phyloP scores from a whole-genome alignment of 2,888 invertebrate genomes.

The Drosophila nr. medialis region DNA sequence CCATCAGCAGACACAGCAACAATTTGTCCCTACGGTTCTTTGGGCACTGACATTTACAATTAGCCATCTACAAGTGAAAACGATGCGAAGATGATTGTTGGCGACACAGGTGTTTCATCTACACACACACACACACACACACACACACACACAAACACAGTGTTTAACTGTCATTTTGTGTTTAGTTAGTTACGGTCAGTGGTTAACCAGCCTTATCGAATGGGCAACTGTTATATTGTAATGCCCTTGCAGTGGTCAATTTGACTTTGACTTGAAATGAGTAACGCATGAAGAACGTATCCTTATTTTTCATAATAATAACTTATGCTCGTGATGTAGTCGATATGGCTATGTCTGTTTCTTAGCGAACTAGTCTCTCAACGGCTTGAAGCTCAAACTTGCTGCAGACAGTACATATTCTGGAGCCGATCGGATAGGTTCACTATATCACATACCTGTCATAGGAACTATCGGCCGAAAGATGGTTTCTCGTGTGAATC shows the following conservation, averaged over 20 bases:
- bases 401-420: not conserved
- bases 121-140: constrained; percentile 14
- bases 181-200: constrained; percentile 13
- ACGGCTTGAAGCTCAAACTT: not conserved
- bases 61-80: constrained; percentile 52
- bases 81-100: constrained; percentile 39
- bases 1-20: constrained; percentile 26
- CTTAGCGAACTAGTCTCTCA: not conserved
- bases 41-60: constrained; percentile 36
- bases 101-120: constrained; percentile 44
- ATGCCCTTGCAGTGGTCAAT: not conserved
- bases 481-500: not conserved
- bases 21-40: constrained; percentile 56
- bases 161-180: constrained; percentile 6
- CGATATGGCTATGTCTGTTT: not conserved
- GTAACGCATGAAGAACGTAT: not conserved
- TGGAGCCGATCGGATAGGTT: not conserved
- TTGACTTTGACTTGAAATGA: not conserved
- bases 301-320: not conserved
- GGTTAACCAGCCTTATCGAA: constrained; percentile 22
- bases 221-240: constrained; percentile 10
- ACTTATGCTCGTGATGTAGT: not conserved
- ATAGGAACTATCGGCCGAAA: not conserved
- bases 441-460: not conserved
- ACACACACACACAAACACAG: not conserved